Evolutionary conservation across 2,888 invertebrate genomes (phyloP).

Genomic region (Nomada ferruginata): DNA sequence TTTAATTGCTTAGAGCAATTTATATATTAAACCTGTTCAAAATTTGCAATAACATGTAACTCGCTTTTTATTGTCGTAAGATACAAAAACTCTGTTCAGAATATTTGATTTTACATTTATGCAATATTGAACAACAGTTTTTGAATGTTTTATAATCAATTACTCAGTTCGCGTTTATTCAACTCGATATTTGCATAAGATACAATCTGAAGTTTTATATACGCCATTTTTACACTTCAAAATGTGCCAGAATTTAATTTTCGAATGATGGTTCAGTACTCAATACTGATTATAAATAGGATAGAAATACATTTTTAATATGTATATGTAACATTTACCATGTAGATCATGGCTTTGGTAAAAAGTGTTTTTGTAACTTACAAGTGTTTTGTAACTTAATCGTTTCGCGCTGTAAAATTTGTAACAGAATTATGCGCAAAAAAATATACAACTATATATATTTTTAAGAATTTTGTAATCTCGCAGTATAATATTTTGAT

Average conservation of each 20-base stretch:
- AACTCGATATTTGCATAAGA: slow-evolving; percentile 7
- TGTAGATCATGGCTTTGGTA: slow-evolving; percentile 44
- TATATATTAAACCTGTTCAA: neutral
- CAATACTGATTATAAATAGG: slow-evolving; percentile 13
- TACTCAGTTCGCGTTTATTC: slow-evolving; percentile 6
- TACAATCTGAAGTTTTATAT: slow-evolving; percentile 2
- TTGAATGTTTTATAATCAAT: neutral
- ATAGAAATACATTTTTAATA: slow-evolving; percentile 44
- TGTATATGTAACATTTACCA: slow-evolving; percentile 44
- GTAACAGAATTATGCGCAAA: slow-evolving; percentile 13
- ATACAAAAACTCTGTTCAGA: neutral
- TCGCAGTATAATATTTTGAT: slow-evolving; percentile 33
- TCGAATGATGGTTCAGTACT: slow-evolving; percentile 18
- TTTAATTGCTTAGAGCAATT: neutral
- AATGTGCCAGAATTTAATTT: slow-evolving; percentile 54
- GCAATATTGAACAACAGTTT: neutral
- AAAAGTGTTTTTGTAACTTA: slow-evolving; percentile 24
- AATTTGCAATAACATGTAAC: neutral
- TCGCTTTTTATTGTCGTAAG: neutral
- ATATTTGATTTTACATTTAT: slow-evolving; percentile 16
- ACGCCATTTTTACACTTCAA: slow-evolving; percentile 33
- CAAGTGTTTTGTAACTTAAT: neutral
- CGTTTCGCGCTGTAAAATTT: slow-evolving; percentile 16
- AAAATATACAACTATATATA: slow-evolving; percentile 22
- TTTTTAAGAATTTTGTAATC: slow-evolving; percentile 41